These are phyloP conservation scores for Lucilia sericata DNA, from an alignment of 1,140 invertebrate species.

Conservation along the genomic window DNA sequence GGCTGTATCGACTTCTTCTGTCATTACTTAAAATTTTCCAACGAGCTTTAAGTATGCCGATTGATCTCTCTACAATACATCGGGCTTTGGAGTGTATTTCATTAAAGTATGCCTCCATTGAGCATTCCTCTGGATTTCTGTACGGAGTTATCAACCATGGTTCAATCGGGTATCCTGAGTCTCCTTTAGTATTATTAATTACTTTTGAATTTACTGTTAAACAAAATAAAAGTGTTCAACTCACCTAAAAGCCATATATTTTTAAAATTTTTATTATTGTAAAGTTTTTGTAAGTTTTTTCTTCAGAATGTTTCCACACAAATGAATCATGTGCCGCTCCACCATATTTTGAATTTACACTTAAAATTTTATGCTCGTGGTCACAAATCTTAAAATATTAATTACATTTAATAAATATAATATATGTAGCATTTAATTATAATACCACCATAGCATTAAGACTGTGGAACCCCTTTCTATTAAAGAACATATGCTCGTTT, in stretches of 20 bases:
- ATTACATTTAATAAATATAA: background rate
- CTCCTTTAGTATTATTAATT: background rate
- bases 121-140: background rate
- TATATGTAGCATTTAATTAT: too few relatives aligned
- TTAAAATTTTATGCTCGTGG: background rate
- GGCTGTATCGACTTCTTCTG: background rate
- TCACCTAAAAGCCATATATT: background rate
- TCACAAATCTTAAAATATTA: background rate
- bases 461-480: too few relatives aligned
- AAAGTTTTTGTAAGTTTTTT: background rate
- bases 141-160: background rate
- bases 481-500: too few relatives aligned
- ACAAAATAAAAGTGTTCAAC: background rate
- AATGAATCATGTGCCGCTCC: background rate
- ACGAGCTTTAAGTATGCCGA: background rate
- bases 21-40: slow-evolving; percentile 17
- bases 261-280: slow-evolving; percentile 2
- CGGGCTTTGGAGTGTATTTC: background rate
- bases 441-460: too few relatives aligned
- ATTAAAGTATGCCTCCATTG: background rate
- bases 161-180: background rate
- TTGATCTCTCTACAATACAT: background rate
- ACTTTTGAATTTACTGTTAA: background rate
- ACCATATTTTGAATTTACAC: background rate
- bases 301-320: background rate